Evolutionary conservation across 2,888 invertebrate genomes (phyloP), one percentile per base, ranked within the genome.

Genomic region (Neuroscelio doddi): DNA sequence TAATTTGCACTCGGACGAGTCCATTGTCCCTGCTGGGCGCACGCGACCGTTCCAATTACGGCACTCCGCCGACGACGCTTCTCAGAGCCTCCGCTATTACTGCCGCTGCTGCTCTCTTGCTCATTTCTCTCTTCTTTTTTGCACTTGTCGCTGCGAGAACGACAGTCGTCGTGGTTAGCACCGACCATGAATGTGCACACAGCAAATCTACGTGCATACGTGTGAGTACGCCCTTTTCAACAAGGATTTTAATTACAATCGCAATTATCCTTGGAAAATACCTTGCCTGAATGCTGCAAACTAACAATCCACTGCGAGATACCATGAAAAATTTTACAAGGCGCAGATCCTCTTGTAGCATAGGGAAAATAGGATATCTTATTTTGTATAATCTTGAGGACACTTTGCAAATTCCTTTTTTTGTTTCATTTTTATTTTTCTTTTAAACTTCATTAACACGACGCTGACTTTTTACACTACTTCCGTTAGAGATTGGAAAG

Each of bases 31-130:
- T 64, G 74, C 68, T 68, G 73, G 73, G 73, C 72, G 76, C 82
- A 79, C 79, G 80, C 81, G 79, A 80, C 80, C 78, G 73, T 78
- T 81, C 81, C 81, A 83, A 83, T 83, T 83, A 82, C 76, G 75
- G 74, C 72, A 72, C 78, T 78, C 74, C 71, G 72, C 71, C 46
- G 64, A 55, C 58, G 64, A 55, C 44, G 46, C 52, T 69, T 51
- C 55, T 58, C 69, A 29, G 46, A 32, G 49, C 39, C 17, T 39
- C 10, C 17, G 39, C 39, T 36, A n/a, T n/a, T n/a, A n/a, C n/a
- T 5, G 21, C 21, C 21, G 39, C 39, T 3, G 39, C 46, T 45
- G 46, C 58, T 61, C 57, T 61, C 69, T 66, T 69, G 65, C 65
- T 69, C 69, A 63, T 66, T 73, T 67, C 71, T 71, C 74, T 70